Evolutionary conservation across 2,888 invertebrate species (phyloP), one percentile per base, ranked within the genome.

Genomic region (Tenodera sinensis): DNA sequence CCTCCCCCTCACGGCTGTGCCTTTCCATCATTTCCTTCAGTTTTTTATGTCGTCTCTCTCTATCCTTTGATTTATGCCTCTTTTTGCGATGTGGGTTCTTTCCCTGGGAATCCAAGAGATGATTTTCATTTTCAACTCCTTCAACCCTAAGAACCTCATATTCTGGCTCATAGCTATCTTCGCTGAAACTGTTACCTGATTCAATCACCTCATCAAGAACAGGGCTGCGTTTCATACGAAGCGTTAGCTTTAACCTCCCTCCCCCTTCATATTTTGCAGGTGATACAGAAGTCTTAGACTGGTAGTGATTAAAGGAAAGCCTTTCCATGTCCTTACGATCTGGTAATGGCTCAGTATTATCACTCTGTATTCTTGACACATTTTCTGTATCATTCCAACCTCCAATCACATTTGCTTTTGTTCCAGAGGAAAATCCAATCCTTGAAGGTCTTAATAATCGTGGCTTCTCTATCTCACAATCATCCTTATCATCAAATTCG

Each of bases 181-280:
- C 96, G 91, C 95, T 95, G 87, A 96, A 93, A 92, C 95, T 96
- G 28, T 96, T 96, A 47, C 96, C 96, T n/a, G 96, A 96, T 92
- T 97, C 97, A 92, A 97, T 96, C 1, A 97, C 96, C 92, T 98
- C 97, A 92, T 98, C 98, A 86, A 97, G 93, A 89, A 97, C 96
- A 2, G 97, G 97, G 91, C 97, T 97, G 54, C 98, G 95, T 93
- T 98, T 98, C 95, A 98, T 97, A 8, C 98, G 95, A 90, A 98
- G 93, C 9, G 97, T 98, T 90, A 98, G 93, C 92, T 97, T 97
- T 88, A 98, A 93, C 89, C 93, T 91, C 8, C 90, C 90, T 15
- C 89, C 89, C 30, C 89, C 86, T 28, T 88, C 85, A n/a, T 85
- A 82, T 42, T 90, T 90, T 14, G 88, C 85, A 12, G 90, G 88